Conservation (phyloP, 2,113 vertebrate genomes). For the Natator depressus region DNA sequence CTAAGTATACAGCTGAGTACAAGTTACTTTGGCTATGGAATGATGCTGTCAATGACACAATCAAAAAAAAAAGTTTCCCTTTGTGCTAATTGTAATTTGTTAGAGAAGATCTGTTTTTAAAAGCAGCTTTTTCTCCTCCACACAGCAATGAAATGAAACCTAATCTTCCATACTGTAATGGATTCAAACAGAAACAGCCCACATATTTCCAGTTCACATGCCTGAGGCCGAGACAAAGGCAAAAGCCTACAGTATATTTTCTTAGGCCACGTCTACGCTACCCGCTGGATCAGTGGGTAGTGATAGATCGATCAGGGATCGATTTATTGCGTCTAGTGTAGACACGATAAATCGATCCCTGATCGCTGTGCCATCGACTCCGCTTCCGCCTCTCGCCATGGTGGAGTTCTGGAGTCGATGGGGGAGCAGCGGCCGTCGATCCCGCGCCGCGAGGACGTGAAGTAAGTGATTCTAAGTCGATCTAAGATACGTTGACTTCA, state of each 20-base stretch:
- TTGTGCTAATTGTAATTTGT: neutral
- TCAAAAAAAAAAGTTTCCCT: conserved; percentile 20
- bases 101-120: neutral
- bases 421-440: no score
- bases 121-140: neutral
- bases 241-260: neutral
- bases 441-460: no score
- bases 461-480: no score
- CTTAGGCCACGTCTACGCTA: neutral
- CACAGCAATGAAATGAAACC: neutral
- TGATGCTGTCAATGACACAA: conserved; percentile 27
- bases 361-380: no score
- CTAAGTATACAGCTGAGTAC: conserved; percentile 6
- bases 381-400: no score
- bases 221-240: neutral
- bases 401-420: no score
- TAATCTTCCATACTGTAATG: neutral
- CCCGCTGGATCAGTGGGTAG: no score
- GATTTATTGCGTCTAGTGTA: no score
- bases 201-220: neutral
- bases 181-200: neutral
- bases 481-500: no score
- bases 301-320: no score
- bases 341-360: no score
- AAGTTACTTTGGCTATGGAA: conserved; percentile 6